Evolutionary conservation across 2,113 vertebrate species (phyloP).

Genomic region (Ptychochromis oligacanthus): DNA sequence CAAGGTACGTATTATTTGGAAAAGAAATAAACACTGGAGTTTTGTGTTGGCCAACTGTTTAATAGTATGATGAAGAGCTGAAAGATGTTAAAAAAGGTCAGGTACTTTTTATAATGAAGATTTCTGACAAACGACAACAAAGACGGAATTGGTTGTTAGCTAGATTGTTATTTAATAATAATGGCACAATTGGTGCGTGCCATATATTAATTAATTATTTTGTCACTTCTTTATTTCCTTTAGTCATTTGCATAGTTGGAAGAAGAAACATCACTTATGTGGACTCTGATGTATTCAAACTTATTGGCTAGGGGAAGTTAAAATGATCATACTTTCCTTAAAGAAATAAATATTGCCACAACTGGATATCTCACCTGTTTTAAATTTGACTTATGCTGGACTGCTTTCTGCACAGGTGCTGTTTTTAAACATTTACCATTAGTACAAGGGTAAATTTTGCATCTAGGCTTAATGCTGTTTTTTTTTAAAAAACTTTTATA

Average conservation of each 20-base stretch:
- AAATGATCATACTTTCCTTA: rapidly evolving
- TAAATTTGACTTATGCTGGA: neutral
- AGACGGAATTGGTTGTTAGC: neutral
- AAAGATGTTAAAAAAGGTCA: neutral
- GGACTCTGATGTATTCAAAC: rapidly evolving
- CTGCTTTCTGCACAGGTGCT: rapidly evolving
- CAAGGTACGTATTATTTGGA: too few relatives aligned
- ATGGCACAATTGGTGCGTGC: neutral
- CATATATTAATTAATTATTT: neutral
- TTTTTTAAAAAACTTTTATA: neutral
- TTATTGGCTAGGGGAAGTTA: too few relatives aligned
- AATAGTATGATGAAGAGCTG: neutral
- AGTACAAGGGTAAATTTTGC: neutral
- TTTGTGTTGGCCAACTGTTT: too few relatives aligned
- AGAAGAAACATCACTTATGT: too few relatives aligned
- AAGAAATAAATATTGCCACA: neutral
- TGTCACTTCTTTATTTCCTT: too few relatives aligned
- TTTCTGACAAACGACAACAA: neutral
- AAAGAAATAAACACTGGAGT: too few relatives aligned
- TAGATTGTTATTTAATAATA: neutral
- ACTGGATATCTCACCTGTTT: neutral
- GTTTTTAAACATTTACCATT: neutral
- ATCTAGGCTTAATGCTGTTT: neutral
- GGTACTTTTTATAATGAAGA: neutral
- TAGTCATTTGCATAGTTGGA: too few relatives aligned